These are phyloP conservation scores for Amniataba percoides DNA, from an alignment of 2,797 vertebrate genomes.

Conservation along the genomic window DNA sequence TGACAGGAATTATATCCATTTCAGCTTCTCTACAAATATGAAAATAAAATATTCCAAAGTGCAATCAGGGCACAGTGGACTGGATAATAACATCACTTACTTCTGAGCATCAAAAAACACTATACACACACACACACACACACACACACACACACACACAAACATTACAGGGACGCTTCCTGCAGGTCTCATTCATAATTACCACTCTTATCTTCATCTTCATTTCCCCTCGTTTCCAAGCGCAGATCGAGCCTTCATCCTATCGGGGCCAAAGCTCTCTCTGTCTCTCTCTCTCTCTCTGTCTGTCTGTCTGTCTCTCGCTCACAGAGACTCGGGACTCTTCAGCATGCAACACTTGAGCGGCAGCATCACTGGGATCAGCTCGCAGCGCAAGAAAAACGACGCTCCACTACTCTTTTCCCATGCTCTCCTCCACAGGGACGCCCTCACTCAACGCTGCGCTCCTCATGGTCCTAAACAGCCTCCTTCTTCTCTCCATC, in stretches of 20 bases:
- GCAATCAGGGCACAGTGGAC: slow-evolving; percentile 41
- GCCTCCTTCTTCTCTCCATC: fast-evolving
- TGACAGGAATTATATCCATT: not conserved
- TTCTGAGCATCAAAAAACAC: slow-evolving; percentile 37
- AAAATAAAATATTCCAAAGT: slow-evolving; percentile 35
- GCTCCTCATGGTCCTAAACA: slow-evolving; percentile 80
- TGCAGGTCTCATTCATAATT: slow-evolving; percentile 78
- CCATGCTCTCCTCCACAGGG: slow-evolving; percentile 53
- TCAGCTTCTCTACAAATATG: not conserved
- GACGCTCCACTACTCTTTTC: slow-evolving; percentile 56
- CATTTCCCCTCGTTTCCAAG: slow-evolving; percentile 73
- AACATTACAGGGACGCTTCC: slow-evolving; percentile 32
- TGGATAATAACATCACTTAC: slow-evolving; percentile 39
- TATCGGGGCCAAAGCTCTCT: slow-evolving; percentile 18
- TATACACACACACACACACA: slow-evolving; percentile 9
- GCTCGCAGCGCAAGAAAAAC: slow-evolving; percentile 26
- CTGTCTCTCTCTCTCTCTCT: slow-evolving; percentile 19
- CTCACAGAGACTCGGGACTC: slow-evolving; percentile 32
- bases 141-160: slow-evolving; percentile 17
- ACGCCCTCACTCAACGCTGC: slow-evolving; percentile 41
- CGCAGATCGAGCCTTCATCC: slow-evolving; percentile 64
- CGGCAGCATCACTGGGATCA: slow-evolving; percentile 48
- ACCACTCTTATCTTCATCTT: slow-evolving; percentile 95
- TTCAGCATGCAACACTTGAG: slow-evolving; percentile 56
- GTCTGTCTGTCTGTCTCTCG: slow-evolving; percentile 22